Conservation (phyloP, 2,888 invertebrate species). For the Xiphydria camelus region DNA sequence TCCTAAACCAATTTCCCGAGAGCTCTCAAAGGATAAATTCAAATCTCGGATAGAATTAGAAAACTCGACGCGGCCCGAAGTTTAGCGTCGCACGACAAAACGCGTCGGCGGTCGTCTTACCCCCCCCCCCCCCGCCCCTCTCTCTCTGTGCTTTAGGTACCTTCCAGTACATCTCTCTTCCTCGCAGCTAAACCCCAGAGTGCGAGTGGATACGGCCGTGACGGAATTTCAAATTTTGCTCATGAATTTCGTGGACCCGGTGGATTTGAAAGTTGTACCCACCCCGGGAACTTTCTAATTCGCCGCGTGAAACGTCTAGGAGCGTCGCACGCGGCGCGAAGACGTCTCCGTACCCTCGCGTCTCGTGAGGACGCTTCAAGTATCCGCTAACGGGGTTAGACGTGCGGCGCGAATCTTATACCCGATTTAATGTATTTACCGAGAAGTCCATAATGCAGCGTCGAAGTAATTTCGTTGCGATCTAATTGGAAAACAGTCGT, state of each 20-base stretch:
- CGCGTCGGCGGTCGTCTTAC: slow-evolving; percentile 23
- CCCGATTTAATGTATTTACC: too few relatives aligned
- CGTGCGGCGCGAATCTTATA: too few relatives aligned
- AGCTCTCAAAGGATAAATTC: slow-evolving; percentile 26
- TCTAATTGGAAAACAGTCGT: too few relatives aligned
- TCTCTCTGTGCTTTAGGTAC: too few relatives aligned
- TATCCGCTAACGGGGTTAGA: too few relatives aligned
- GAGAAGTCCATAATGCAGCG: too few relatives aligned
- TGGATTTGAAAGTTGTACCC: slow-evolving; percentile 1
- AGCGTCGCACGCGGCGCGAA: slow-evolving; percentile 15
- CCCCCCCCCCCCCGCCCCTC: too few relatives aligned
- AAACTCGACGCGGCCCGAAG: slow-evolving; percentile 17
- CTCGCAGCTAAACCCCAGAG: too few relatives aligned
- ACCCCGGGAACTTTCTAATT: slow-evolving; percentile 15
- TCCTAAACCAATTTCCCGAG: slow-evolving; percentile 46
- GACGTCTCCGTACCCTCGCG: slow-evolving; percentile 10
- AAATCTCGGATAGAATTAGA: slow-evolving; percentile 34
- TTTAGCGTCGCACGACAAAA: slow-evolving; percentile 19
- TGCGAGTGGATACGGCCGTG: background rate
- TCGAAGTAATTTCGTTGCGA: too few relatives aligned
- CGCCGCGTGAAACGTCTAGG: slow-evolving; percentile 21
- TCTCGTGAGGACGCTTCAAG: slow-evolving; percentile 6
- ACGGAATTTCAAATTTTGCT: background rate
- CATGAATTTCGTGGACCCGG: background rate
- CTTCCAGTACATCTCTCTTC: too few relatives aligned